phyloP scores from a whole-genome alignment of 2,888 invertebrate genomes.

The Apoderus coryli region DNA sequence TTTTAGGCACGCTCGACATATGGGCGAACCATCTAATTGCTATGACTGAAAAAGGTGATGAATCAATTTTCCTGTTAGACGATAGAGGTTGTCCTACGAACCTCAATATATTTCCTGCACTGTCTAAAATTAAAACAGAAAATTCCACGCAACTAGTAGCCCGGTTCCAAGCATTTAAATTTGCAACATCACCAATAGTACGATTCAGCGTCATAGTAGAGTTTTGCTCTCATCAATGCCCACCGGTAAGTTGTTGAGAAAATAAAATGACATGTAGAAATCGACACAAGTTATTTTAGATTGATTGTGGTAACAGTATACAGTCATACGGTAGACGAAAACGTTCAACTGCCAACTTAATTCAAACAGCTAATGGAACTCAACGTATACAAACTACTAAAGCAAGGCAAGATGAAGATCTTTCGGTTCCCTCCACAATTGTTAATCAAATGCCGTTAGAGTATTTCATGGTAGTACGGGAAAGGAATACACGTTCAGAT shows the following conservation, averaged over 20 bases:
- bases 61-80: conserved; percentile 60
- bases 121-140: conserved; percentile 30
- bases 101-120: conserved; percentile 35
- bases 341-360: conserved; percentile 20
- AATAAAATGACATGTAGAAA: conserved; percentile 2
- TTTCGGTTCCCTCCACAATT: conserved; percentile 14
- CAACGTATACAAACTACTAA: conserved; percentile 19
- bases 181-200: conserved; percentile 69
- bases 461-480: conserved; percentile 41
- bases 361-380: conserved; percentile 22
- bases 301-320: conserved; percentile 31
- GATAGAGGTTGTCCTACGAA: conserved; percentile 71
- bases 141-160: conserved; percentile 36
- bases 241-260: conserved; percentile 36
- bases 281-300: conserved; percentile 19
- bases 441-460: conserved; percentile 38
- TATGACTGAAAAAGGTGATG: conserved; percentile 58
- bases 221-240: conserved; percentile 60
- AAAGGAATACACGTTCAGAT: conserved; percentile 43
- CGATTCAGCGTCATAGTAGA: conserved; percentile 70
- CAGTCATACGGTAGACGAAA: conserved; percentile 28
- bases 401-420: conserved; percentile 16
- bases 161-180: conserved; percentile 73
- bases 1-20: conserved; percentile 46
- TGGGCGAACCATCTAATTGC: conserved; percentile 68